Conservation (phyloP, 1,140 invertebrate species). For the Brachionus angularis region DNA sequence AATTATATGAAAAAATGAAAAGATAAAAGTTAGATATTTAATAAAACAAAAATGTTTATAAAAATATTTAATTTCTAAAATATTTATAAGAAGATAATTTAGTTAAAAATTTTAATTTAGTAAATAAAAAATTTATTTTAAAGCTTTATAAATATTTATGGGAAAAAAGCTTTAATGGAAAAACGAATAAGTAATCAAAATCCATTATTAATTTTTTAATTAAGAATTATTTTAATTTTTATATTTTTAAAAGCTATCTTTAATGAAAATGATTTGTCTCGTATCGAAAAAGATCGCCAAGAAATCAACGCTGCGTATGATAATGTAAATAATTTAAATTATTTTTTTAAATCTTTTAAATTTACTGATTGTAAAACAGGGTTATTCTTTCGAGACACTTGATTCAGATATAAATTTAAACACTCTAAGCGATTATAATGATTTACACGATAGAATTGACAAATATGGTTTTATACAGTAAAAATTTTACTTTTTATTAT, state of each 20-base stretch:
- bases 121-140: constrained; percentile 3
- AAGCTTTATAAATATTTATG: constrained; percentile 1
- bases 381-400: not conserved
- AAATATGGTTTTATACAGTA: constrained; percentile 42
- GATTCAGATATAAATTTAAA: not conserved
- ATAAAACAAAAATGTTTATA: too few relatives aligned
- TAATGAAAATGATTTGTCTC: constrained; percentile 4
- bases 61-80: too few relatives aligned
- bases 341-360: not conserved
- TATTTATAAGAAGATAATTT: too few relatives aligned
- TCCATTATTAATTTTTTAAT: not conserved
- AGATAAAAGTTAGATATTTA: too few relatives aligned
- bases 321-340: constrained; percentile 26
- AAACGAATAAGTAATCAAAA: constrained; percentile 28
- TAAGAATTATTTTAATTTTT: not conserved
- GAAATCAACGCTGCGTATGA: constrained; percentile 42
- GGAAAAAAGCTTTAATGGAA: constrained; percentile 17
- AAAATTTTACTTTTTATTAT: not conserved
- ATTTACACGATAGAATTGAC: constrained; percentile 23
- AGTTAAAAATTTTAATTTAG: too few relatives aligned
- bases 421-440: too few relatives aligned
- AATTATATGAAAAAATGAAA: too few relatives aligned
- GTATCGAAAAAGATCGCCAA: constrained; percentile 34
- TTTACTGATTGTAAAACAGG: not conserved
- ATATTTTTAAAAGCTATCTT: constrained; percentile 4